Evolutionary conservation across 2,113 vertebrate genomes (phyloP).

Genomic region (Bubo scandiacus): DNA sequence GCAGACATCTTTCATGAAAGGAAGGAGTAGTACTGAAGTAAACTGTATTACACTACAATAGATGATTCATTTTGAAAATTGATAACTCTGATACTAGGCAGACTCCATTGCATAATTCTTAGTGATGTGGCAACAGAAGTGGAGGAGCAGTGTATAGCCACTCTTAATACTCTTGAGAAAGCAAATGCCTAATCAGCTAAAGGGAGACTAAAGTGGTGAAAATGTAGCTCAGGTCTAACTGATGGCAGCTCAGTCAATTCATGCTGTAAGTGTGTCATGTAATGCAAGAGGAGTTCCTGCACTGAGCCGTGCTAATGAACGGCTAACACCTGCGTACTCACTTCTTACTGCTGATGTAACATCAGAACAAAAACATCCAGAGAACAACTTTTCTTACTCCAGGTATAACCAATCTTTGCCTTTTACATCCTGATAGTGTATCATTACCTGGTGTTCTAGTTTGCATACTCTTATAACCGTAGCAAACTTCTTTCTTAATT

Average conservation of each 20-base stretch:
- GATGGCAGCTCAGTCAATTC: background rate
- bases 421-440: background rate
- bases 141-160: background rate
- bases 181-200: background rate
- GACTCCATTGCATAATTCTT: background rate
- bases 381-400: background rate
- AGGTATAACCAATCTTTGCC: background rate
- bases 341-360: background rate
- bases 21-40: background rate
- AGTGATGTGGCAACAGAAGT: background rate
- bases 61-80: constrained; percentile 17
- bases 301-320: background rate
- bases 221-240: background rate
- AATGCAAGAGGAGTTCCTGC: background rate
- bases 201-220: background rate
- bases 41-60: constrained; percentile 29
- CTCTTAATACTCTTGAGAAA: background rate
- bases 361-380: background rate
- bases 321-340: background rate
- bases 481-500: background rate
- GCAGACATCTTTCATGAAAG: constrained; percentile 9
- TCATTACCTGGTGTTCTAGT: background rate
- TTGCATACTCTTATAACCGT: background rate
- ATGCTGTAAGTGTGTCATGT: background rate
- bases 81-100: background rate